A percentile compares a stretch with the other conserved stretches of the same genome.
These are phyloP conservation scores for Boulengeromyrus knoepffleri DNA, from an alignment of 2,113 vertebrate genomes.

Conservation along the genomic window DNA sequence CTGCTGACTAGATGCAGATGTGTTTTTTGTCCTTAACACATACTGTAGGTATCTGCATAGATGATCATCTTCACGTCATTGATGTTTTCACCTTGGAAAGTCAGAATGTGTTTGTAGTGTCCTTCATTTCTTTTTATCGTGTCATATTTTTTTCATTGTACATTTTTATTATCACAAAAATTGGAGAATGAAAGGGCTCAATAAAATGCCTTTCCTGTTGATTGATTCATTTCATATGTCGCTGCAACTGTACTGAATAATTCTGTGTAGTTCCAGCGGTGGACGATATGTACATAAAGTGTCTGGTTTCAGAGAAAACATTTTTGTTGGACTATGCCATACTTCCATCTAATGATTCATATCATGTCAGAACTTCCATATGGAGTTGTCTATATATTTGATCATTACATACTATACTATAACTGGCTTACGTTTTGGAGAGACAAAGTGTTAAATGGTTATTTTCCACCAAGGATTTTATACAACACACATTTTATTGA, in stretches of 20 bases:
- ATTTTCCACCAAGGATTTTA: background rate
- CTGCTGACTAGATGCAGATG: background rate
- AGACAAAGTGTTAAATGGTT: background rate
- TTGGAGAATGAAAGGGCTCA: background rate
- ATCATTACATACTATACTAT: background rate
- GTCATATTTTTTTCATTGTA: background rate
- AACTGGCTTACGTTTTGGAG: background rate
- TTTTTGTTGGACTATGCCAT: background rate
- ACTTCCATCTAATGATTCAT: background rate
- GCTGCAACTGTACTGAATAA: background rate
- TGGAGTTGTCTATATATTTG: background rate
- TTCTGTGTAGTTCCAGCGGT: background rate
- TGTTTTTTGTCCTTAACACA: background rate
- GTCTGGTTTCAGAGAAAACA: background rate
- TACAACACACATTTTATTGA: background rate
- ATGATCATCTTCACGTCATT: background rate
- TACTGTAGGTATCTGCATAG: background rate
- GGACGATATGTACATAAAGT: background rate
- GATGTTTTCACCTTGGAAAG: background rate
- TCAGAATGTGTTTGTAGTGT: background rate
- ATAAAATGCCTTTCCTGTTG: background rate
- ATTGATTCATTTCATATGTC: background rate
- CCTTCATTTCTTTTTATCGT: background rate
- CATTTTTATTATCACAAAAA: background rate
- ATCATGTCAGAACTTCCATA: background rate